A percentile compares a stretch with the other conserved stretches of the same genome.
phyloP scores from a whole-genome alignment of 35 echinoderm and acorn worm species.

The Ophioderma brevispina region DNA sequence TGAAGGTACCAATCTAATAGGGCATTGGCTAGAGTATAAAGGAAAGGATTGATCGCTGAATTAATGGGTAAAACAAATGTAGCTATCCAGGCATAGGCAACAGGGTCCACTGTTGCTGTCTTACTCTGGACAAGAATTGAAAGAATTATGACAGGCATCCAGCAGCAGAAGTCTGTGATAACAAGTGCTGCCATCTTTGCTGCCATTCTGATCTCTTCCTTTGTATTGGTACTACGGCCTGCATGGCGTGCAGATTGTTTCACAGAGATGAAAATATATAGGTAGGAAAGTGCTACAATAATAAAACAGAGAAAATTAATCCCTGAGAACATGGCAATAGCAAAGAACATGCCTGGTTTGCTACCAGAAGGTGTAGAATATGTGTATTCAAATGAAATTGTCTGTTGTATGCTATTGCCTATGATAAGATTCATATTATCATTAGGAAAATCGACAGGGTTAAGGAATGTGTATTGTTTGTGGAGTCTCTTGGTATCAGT shows the following conservation, averaged over 20 bases:
- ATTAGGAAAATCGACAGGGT: no score
- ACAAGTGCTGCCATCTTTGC: not conserved
- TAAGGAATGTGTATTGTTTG: no score
- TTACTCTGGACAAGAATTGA: not conserved
- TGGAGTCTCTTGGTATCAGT: no score
- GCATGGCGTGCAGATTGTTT: not conserved
- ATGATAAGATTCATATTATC: no score
- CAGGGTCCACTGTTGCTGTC: no score
- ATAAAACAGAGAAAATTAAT: not conserved
- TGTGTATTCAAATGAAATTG: no score
- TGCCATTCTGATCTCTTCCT: not conserved
- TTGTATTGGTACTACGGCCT: not conserved
- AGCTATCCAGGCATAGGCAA: no score
- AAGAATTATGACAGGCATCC: not conserved
- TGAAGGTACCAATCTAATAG: no score
- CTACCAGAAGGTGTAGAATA: no score
- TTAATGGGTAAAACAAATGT: no score
- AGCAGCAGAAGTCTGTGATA: no score
- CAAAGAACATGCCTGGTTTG: not conserved
- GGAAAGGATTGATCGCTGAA: not conserved
- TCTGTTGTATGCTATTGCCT: no score
- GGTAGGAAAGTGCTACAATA: not conserved
- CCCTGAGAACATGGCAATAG: not conserved
- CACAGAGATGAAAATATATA: not conserved
- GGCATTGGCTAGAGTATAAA: not conserved